Evolutionary conservation across 2,888 invertebrate genomes (phyloP).

Genomic region (Lasioglossum lativentre): DNA sequence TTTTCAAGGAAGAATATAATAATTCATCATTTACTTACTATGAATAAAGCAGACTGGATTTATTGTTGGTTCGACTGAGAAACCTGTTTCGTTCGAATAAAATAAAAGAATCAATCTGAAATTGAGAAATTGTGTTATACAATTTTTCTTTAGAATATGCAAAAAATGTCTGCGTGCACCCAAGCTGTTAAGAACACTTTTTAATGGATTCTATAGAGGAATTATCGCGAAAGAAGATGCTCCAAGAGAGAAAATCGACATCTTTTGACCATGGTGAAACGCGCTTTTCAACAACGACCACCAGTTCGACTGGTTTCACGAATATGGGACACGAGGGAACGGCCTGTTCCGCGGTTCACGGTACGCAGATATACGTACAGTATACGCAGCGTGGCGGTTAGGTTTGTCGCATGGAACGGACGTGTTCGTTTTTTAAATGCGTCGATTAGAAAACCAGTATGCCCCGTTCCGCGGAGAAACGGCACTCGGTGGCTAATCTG

Average conservation of each 20-base stretch:
- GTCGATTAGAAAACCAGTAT: constrained; percentile 62
- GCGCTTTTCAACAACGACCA: constrained; percentile 28
- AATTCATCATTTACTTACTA: not conserved
- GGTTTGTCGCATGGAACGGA: constrained; percentile 51
- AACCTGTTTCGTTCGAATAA: too few species aligned
- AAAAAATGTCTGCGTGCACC: too few species aligned
- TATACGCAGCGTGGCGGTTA: not conserved
- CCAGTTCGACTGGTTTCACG: constrained; percentile 62
- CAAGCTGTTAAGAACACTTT: too few species aligned
- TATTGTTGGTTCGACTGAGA: too few species aligned
- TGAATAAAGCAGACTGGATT: too few species aligned
- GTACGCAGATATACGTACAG: constrained; percentile 24
- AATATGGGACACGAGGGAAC: constrained; percentile 57
- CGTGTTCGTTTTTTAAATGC: constrained; percentile 48
- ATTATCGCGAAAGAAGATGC: not conserved
- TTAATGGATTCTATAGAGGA: not conserved
- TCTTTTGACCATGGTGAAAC: not conserved
- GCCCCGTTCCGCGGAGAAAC: constrained; percentile 31
- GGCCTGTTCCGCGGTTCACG: constrained; percentile 40
- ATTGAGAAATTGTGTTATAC: too few species aligned
- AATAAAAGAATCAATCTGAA: too few species aligned
- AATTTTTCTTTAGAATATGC: too few species aligned
- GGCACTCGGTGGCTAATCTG: constrained; percentile 18
- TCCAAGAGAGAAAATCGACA: not conserved
- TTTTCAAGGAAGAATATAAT: too few species aligned